Evolutionary conservation across 1,140 invertebrate species (phyloP).

Genomic region (Calliopsis andreniformis): DNA sequence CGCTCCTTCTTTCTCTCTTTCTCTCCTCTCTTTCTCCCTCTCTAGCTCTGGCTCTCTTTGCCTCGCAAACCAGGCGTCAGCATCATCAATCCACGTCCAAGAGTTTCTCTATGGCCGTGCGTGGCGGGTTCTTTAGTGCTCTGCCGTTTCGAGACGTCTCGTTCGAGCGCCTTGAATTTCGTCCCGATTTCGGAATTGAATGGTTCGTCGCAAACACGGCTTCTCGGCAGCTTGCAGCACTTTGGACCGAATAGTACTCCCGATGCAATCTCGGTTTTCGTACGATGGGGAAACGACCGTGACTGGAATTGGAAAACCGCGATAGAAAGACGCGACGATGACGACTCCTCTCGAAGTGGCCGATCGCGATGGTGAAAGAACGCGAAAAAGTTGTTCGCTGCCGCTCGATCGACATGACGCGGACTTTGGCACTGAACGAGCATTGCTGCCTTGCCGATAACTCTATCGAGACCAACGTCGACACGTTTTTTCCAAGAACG

Average conservation of each 20-base stretch:
- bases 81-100: slow-evolving; percentile 68
- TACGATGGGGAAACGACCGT: no score
- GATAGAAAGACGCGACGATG: no score
- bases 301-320: no score
- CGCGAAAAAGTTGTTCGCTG: neutral
- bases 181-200: neutral
- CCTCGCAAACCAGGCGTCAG: slow-evolving; percentile 39
- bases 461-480: neutral
- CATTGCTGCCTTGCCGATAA: neutral
- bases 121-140: neutral
- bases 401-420: neutral
- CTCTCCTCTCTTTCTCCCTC: neutral
- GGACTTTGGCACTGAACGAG: neutral
- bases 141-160: slow-evolving; percentile 14
- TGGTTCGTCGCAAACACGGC: no score
- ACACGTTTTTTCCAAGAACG: slow-evolving; percentile 5
- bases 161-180: neutral
- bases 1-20: neutral
- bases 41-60: neutral
- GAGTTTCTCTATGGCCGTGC: slow-evolving; percentile 46
- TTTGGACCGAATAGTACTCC: no score
- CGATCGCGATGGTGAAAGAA: neutral
- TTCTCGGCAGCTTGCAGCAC: no score
- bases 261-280: no score
- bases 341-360: neutral